Conservation (phyloP, 2,888 invertebrate species). For the Acrobasis suavella region DNA sequence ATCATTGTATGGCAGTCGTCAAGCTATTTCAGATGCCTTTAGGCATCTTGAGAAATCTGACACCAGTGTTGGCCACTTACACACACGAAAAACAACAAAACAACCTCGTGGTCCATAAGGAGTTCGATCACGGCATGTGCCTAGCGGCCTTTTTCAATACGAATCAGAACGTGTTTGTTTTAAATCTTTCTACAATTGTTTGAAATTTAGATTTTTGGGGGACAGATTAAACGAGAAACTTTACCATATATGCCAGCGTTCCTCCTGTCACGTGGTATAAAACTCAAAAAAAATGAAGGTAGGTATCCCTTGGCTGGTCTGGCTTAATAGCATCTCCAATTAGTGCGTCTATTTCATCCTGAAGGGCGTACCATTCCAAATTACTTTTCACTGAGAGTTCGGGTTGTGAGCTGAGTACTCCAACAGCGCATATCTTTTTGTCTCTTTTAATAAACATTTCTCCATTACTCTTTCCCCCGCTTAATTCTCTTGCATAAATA, state of each 20-base stretch:
- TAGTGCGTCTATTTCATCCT: conserved; percentile 52
- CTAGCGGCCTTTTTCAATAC: conserved; percentile 45
- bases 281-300: too few relatives aligned
- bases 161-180: conserved; percentile 43
- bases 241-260: conserved; percentile 39
- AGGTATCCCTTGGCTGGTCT: conserved; percentile 27
- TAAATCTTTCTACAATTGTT: conserved; percentile 42
- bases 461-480: conserved; percentile 50
- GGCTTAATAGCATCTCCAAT: conserved; percentile 44
- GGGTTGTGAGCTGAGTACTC: conserved; percentile 38
- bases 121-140: conserved; percentile 38
- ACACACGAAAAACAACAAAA: too few relatives aligned
- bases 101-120: conserved; percentile 43
- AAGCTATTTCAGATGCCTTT: too few relatives aligned
- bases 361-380: conserved; percentile 40
- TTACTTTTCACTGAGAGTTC: conserved; percentile 30
- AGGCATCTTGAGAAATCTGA: too few relatives aligned
- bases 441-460: conserved; percentile 49
- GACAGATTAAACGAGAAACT: conserved; percentile 39
- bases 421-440: conserved; percentile 46
- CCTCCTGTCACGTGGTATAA: conserved; percentile 37
- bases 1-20: too few relatives aligned
- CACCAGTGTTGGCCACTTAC: too few relatives aligned
- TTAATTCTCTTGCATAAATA: conserved; percentile 24
- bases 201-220: conserved; percentile 46